Evolutionary conservation across 2,888 invertebrate species (phyloP).

Genomic region (Tanytarsus gracilentus): DNA sequence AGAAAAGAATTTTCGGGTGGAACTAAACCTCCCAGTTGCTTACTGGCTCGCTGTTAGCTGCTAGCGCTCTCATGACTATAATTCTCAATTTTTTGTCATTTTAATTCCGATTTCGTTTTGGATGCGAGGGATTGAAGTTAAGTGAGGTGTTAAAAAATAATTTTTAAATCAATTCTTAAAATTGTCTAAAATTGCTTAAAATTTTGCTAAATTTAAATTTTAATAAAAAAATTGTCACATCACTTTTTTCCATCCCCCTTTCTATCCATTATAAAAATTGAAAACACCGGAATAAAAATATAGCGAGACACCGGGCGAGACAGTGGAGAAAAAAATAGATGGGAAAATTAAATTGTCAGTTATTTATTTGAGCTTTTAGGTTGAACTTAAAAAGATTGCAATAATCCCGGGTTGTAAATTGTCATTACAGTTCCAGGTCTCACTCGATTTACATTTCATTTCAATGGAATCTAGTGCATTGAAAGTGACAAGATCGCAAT

Average conservation of each 20-base stretch:
- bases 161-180: too few species aligned
- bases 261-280: constrained; percentile 27
- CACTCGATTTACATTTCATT: not conserved
- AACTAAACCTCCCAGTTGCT: constrained; percentile 6
- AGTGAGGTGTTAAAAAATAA: too few species aligned
- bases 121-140: too few species aligned
- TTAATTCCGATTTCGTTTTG: constrained; percentile 21
- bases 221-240: too few species aligned
- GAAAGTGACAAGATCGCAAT: not conserved
- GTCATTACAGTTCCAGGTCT: too few species aligned
- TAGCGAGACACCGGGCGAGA: not conserved
- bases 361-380: constrained; percentile 18
- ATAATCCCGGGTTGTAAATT: constrained; percentile 17
- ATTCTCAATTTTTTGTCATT: constrained; percentile 26
- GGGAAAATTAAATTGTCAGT: constrained; percentile 10
- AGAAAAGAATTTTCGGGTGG: not conserved
- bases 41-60: too few species aligned
- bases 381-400: not conserved
- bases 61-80: too few species aligned
- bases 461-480: not conserved
- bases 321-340: not conserved
- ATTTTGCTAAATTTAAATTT: too few species aligned
- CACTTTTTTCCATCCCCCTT: constrained; percentile 4
- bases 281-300: constrained; percentile 16
- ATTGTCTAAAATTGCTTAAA: too few species aligned